A percentile compares a stretch with the other conserved stretches of the same genome.
Evolutionary conservation across 2,797 vertebrate species (phyloP).

Genomic region (Potorous gilbertii): DNA sequence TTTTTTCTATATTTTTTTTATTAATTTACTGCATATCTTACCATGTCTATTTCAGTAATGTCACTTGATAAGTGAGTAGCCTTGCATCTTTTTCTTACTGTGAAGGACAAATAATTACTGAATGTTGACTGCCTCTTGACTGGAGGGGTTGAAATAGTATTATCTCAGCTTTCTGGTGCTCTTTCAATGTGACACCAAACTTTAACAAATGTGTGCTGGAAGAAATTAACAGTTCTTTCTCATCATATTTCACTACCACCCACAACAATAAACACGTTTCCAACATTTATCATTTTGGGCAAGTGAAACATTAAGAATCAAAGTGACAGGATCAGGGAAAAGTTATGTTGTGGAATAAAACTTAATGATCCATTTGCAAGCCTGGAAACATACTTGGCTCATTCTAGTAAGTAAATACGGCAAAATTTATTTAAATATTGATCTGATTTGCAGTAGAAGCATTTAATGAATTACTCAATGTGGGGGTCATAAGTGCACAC

Average conservation of each 20-base stretch:
- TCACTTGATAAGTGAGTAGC: slow-evolving; percentile 11
- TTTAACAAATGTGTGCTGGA: slow-evolving; percentile 49
- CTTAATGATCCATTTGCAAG: slow-evolving; percentile 76
- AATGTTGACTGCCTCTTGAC: background rate
- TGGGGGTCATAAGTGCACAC: slow-evolving; percentile 58
- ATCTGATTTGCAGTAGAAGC: slow-evolving; percentile 70
- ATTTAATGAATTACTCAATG: slow-evolving; percentile 70
- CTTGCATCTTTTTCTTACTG: slow-evolving; percentile 27
- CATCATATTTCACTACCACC: slow-evolving; percentile 52
- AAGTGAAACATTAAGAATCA: slow-evolving; percentile 72
- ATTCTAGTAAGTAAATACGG: slow-evolving; percentile 72
- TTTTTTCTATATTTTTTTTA: background rate
- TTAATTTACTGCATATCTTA: slow-evolving; percentile 29
- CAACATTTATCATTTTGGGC: slow-evolving; percentile 70
- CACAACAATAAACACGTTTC: slow-evolving; percentile 57
- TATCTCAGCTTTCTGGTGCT: slow-evolving; percentile 59
- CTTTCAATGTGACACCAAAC: slow-evolving; percentile 60
- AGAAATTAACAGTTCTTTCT: slow-evolving; percentile 63
- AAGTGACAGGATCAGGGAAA: slow-evolving; percentile 67
- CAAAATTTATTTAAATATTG: slow-evolving; percentile 75
- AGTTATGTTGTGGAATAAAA: slow-evolving; percentile 73
- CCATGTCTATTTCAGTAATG: background rate
- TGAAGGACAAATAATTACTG: slow-evolving; percentile 43
- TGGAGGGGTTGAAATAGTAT: slow-evolving; percentile 24
- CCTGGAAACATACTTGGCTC: slow-evolving; percentile 64